These are phyloP conservation scores for Cristatella mucedo DNA, from an alignment of 2,888 invertebrate genomes.

Conservation along the genomic window DNA sequence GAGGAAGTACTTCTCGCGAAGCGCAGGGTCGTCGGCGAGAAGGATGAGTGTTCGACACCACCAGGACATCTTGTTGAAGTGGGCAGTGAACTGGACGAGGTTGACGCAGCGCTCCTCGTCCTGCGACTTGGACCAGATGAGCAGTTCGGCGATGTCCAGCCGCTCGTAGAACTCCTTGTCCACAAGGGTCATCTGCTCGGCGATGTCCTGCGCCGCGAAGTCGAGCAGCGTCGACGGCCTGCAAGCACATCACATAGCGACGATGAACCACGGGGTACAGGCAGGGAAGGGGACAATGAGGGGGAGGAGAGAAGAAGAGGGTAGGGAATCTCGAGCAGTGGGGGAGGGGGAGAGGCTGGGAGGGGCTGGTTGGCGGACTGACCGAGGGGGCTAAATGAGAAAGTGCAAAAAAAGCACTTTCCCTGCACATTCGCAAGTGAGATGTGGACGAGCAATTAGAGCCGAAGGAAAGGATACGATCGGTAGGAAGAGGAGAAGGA, in stretches of 20 bases:
- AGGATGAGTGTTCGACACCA: constrained; percentile 90
- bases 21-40: constrained; percentile 76
- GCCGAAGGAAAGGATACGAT: neutral
- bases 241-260: constrained; percentile 11
- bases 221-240: constrained; percentile 56
- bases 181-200: constrained; percentile 91
- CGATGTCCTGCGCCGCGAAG: constrained; percentile 83
- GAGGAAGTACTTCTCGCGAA: constrained; percentile 70
- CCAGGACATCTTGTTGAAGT: constrained; percentile 98
- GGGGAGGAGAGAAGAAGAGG: constrained; percentile 1
- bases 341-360: neutral
- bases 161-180: constrained; percentile 88
- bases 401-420: neutral
- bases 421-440: neutral
- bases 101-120: constrained; percentile 83
- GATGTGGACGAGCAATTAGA: neutral
- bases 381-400: neutral
- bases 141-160: constrained; percentile 88
- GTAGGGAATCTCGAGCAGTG: neutral
- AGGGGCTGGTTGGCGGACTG: neutral
- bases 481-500: neutral
- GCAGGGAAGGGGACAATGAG: neutral
- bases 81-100: constrained; percentile 86
- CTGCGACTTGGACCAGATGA: constrained; percentile 93
- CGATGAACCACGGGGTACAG: neutral